Evolutionary conservation across 2,113 vertebrate genomes (phyloP), one percentile per base, ranked within the genome.

Genomic region (Noturus placidus): DNA sequence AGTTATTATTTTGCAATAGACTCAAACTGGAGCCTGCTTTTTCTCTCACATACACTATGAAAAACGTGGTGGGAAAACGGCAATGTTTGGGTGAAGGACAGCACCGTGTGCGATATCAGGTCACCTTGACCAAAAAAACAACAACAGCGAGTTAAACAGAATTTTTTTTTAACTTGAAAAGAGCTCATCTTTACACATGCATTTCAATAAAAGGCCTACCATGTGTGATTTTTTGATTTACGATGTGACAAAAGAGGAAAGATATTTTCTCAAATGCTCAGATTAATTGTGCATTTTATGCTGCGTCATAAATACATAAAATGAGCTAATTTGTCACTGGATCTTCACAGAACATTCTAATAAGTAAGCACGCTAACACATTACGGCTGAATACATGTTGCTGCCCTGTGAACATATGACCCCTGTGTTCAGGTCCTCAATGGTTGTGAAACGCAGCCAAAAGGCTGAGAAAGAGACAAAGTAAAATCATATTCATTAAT

Each of bases 401-500:
- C 65, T 27, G 52, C 85, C 84, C 50, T 84, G 25, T 0, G 82
- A 92, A 88, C 7, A 89, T 80, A 80, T 92, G 93, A 94, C 93
- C 92, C 93, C 93, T 90, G 90, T 25, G 82, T 81, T 86, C 79
- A 33, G 52, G 91, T 92, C 90, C 92, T 90, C 88, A 81, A 87
- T 59, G 72, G 84, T 89, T 83, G 77, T 89, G 83, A 90, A 65
- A 78, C 14, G 91, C 91, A 87, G 88, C 87, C 90, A 91, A 93
- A 91, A 89, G 22, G 83, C 79, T 76, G 91, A 93, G 92, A 89
- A 77, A 90, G 93, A 85, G 91, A 93, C 93, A 94, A 95, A 96
- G 94, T 93, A 96, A 96, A 96, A 96, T 95, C 95, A 93, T 95
- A 95, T 95, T 95, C 93, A 95, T 95, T 96, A 92, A 92, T 95